Percentiles rank a stretch among this genome's conserved stretches.
These are phyloP conservation scores for Caenorhabditis elegans DNA, from an alignment of 1,140 invertebrate genomes.

Conservation along the genomic window WBcel235 BX284605.5:11573501-11574000, in stretches of 20 bases:
- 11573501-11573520: conserved; percentile 5
- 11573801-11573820: conserved; percentile 18
- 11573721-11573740: conserved; percentile 25
- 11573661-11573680: conserved; percentile 40
- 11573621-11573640: conserved; percentile 41
- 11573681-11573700: conserved; percentile 40
- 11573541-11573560: neutral
- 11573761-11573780: conserved; percentile 27
- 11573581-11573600: conserved; percentile 41
- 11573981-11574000: no score
- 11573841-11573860: neutral
- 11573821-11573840: neutral
- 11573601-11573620: conserved; percentile 40
- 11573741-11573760: conserved; percentile 44
- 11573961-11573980: no score
- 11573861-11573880: conserved; percentile 20
- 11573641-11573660: conserved; percentile 38
- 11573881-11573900: conserved; percentile 1
- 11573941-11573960: no score
- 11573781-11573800: neutral
- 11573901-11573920: neutral
- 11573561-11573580: neutral
- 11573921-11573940: neutral
- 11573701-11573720: conserved; percentile 40
- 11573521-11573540: conserved; percentile 2